These are phyloP conservation scores for Drosophila picticornis DNA, from an alignment of 2,888 invertebrate species.

Conservation along the genomic window DNA sequence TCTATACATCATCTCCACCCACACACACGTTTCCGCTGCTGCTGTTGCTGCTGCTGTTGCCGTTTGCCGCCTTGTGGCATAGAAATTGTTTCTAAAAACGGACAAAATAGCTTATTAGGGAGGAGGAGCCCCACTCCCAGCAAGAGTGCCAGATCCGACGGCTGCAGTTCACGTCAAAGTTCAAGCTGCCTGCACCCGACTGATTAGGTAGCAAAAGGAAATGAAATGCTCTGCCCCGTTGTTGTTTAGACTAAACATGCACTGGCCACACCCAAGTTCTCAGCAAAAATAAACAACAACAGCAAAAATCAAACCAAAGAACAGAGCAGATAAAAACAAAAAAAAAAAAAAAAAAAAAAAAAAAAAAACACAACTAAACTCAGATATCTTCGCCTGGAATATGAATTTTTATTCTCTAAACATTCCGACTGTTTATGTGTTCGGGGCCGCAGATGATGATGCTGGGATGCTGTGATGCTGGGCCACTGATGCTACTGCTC, in stretches of 20 bases:
- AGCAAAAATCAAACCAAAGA: constrained; percentile 30
- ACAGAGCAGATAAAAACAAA: constrained; percentile 17
- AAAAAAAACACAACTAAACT: constrained; percentile 4
- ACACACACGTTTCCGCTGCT: constrained; percentile 51
- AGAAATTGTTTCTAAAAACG: constrained; percentile 76
- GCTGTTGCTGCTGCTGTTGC: constrained; percentile 17
- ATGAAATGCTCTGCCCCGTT: constrained; percentile 60
- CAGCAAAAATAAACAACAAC: constrained; percentile 71
- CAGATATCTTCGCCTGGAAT: constrained; percentile 55
- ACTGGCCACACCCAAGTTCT: constrained; percentile 72
- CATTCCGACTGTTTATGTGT: constrained; percentile 76
- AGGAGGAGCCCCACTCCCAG: constrained; percentile 36
- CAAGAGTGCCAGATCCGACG: constrained; percentile 43
- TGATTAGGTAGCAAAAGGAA: constrained; percentile 48
- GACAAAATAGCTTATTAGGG: constrained; percentile 70
- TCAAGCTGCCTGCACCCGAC: constrained; percentile 64
- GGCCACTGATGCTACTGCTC: constrained; percentile 39
- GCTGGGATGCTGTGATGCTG: constrained; percentile 5
- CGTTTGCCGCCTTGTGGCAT: constrained; percentile 50
- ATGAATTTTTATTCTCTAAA: constrained; percentile 68
- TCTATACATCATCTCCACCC: constrained; percentile 53
- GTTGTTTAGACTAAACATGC: constrained; percentile 72
- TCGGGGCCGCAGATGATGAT: constrained; percentile 26
- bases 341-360: neutral
- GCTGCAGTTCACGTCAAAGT: constrained; percentile 76